These are phyloP conservation scores for Cantharis nigra DNA, from an alignment of 2,888 invertebrate genomes.

Conservation along the genomic window DNA sequence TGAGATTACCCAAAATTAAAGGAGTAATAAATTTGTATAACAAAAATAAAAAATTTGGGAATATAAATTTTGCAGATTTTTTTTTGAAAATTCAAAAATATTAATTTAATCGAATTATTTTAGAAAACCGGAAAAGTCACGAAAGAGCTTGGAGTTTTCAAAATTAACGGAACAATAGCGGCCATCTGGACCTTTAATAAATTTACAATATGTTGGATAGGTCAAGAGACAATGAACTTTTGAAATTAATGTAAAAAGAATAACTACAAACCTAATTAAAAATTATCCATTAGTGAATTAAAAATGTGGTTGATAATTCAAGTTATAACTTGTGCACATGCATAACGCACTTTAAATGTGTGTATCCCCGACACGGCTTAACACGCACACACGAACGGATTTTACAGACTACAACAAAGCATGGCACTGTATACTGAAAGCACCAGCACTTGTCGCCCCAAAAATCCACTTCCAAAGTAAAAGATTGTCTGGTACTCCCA, in stretches of 20 bases:
- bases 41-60: too few relatives aligned
- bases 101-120: not conserved
- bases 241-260: not conserved
- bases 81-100: not conserved
- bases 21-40: too few relatives aligned
- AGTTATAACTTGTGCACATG: not conserved
- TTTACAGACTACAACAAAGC: slow-evolving; percentile 9
- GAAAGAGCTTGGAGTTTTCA: not conserved
- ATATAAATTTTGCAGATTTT: too few relatives aligned
- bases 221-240: not conserved
- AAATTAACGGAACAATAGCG: not conserved
- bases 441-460: slow-evolving; percentile 35
- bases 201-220: not conserved
- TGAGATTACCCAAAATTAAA: not conserved
- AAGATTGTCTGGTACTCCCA: slow-evolving; percentile 29
- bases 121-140: not conserved
- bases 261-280: not conserved
- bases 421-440: slow-evolving; percentile 5
- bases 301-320: not conserved
- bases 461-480: slow-evolving; percentile 37
- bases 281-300: not conserved
- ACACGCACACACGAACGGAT: slow-evolving; percentile 7
- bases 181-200: not conserved
- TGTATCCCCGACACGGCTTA: slow-evolving; percentile 5
- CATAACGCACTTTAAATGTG: not conserved